phyloP scores from a whole-genome alignment of 1,140 invertebrate genomes.

The Acyrthosiphon pisum region DNA sequence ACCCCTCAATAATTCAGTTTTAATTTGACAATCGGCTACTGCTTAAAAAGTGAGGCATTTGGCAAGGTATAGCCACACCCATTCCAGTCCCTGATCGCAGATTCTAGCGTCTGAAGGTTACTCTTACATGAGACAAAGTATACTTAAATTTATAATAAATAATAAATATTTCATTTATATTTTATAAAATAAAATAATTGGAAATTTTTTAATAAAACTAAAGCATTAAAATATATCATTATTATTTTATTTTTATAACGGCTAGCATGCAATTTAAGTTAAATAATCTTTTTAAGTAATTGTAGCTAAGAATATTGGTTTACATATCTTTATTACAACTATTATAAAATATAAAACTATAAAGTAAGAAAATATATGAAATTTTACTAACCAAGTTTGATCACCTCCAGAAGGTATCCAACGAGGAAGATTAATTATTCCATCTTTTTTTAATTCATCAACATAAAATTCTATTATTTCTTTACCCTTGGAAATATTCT shows the following conservation, averaged over 20 bases:
- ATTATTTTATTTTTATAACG: not conserved
- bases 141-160: too few relatives aligned
- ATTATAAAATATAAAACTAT: not conserved
- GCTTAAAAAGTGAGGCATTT: not conserved
- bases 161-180: too few relatives aligned
- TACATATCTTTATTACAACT: not conserved
- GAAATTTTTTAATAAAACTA: not conserved
- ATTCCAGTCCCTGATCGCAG: not conserved
- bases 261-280: not conserved
- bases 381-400: conserved; percentile 32
- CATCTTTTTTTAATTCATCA: conserved; percentile 79
- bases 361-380: not conserved
- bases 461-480: conserved; percentile 96
- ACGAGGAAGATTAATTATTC: conserved; percentile 73
- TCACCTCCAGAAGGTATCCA: conserved; percentile 64
- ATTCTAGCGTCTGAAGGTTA: not conserved
- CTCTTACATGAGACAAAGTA: not conserved
- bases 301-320: not conserved
- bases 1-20: not conserved
- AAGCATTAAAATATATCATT: not conserved
- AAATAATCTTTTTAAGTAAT: not conserved
- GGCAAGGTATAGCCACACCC: not conserved
- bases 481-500: conserved; percentile 92
- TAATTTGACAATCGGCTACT: not conserved
- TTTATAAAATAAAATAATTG: not conserved